These are phyloP conservation scores for Eubasilissa regina DNA, from an alignment of 1,140 invertebrate species.

Conservation along the genomic window DNA sequence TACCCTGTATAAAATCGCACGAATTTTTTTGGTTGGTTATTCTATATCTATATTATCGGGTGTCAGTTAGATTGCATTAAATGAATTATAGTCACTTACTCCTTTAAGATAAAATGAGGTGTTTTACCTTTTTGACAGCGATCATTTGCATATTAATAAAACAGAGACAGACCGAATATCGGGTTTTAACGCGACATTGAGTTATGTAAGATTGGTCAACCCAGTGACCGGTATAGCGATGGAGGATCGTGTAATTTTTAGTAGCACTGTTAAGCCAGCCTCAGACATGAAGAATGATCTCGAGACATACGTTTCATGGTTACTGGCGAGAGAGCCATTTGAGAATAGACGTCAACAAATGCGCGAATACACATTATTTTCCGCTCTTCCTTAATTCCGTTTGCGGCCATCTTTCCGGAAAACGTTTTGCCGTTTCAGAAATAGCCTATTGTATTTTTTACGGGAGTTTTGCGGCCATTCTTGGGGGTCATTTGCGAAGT, in stretches of 20 bases:
- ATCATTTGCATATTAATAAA: too few relatives aligned
- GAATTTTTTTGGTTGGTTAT: too few relatives aligned
- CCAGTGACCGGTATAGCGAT: not conserved
- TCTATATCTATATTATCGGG: too few relatives aligned
- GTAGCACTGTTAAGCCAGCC: not conserved
- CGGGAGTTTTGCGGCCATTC: not conserved
- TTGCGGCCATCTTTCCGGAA: not conserved
- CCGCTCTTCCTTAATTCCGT: not conserved
- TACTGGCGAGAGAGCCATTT: not conserved
- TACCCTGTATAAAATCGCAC: too few relatives aligned
- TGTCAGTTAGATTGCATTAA: too few relatives aligned
- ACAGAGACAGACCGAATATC: too few relatives aligned
- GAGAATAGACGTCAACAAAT: not conserved
- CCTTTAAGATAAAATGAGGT: too few relatives aligned
- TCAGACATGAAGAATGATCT: not conserved
- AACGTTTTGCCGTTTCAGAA: not conserved
- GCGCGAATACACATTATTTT: not conserved
- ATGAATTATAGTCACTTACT: too few relatives aligned
- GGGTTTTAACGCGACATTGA: not conserved
- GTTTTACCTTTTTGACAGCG: not conserved
- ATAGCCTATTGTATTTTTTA: not conserved
- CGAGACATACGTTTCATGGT: constrained; percentile 13
- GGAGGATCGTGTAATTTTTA: constrained; percentile 4
- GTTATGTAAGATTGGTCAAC: not conserved
- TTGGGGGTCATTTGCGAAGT: not conserved